A percentile compares a stretch with the other conserved stretches of the same genome.
Evolutionary conservation across 1,140 invertebrate species (phyloP).

Genomic region (Spodoptera frugiperda): DNA sequence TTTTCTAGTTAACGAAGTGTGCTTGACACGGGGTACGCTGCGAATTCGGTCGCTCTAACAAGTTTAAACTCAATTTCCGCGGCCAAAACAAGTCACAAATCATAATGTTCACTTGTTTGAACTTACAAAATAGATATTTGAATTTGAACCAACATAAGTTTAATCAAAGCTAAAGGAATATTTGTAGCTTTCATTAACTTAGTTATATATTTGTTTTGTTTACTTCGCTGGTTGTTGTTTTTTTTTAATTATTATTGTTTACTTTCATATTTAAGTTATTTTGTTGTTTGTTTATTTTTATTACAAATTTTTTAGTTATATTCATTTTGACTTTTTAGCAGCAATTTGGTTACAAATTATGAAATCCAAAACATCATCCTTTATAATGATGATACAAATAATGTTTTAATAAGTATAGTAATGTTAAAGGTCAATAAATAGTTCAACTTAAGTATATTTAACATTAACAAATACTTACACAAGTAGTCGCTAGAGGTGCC

Average conservation of each 20-base stretch:
- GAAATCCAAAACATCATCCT: too few species aligned
- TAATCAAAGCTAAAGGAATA: constrained; percentile 20
- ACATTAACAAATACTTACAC: too few species aligned
- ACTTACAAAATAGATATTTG: constrained; percentile 19
- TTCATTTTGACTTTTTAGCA: too few species aligned
- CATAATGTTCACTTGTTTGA: constrained; percentile 25
- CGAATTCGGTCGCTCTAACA: constrained; percentile 34
- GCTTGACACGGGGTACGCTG: constrained; percentile 29
- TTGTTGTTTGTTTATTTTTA: too few species aligned
- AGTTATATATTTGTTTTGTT: background rate
- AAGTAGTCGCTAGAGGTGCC: too few species aligned
- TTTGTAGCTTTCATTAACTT: background rate
- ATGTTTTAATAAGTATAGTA: too few species aligned
- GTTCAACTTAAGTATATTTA: too few species aligned
- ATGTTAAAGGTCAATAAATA: too few species aligned
- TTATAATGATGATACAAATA: too few species aligned
- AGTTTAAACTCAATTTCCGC: constrained; percentile 36
- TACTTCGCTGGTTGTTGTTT: background rate
- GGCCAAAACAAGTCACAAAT: constrained; percentile 42
- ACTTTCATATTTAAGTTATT: too few species aligned
- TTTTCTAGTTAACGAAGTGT: constrained; percentile 47
- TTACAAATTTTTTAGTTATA: too few species aligned
- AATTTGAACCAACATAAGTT: constrained; percentile 11
- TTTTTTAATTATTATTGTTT: background rate
- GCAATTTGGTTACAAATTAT: too few species aligned